Base-by-base conservation (phyloP, 2,888 invertebrate genomes). In the Drosophila recens region DNA sequence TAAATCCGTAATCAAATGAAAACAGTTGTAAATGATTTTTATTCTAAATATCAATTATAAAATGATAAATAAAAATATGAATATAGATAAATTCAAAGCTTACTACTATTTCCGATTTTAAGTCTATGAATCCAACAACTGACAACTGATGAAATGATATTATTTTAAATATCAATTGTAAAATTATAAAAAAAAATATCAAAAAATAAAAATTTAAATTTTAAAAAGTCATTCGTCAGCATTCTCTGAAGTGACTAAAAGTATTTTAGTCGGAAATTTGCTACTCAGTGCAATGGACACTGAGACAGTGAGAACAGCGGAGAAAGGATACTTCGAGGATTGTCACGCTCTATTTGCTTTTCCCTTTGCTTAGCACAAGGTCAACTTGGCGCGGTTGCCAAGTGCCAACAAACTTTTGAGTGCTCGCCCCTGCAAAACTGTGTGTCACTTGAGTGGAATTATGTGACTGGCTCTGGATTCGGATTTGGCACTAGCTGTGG, bases 341-440 rank as follows among this genome's bases (percentile, higher is more conserved):
- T 72, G 66, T 49, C 67, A 76, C 54, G 79, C 79, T 84, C 80
- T 80, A 80, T 87, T 87, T 82, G 71, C 62, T 72, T 61, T 66
- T 38, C 64, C 53, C 43, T 62, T 69, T 48, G 66, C 66, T 70
- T 51, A 64, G 75, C 66, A 53, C 87, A 84, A 84, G 89, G 89
- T 84, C 84, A 79, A 78, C 61, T 82, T 63, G 81, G 66, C 85
- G 76, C 71, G 69, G 72, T 79, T 87, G 79, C 73, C 87, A 86
- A 80, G 79, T 76, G 79, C 56, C 67, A 76, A 69, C 79, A 89
- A 85, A 89, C 72, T 87, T 89, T 89, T 76, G 67, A 83, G 82
- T 87, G 78, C 64, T 72, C 52, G 48, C 23, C 27, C 11, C 30
- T 23, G 13, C 48, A n/a, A n/a, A 48, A 23, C 20, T 46, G 45